A percentile compares a stretch with the other conserved stretches of the same genome.
phyloP scores from a whole-genome alignment of 2,113 vertebrate genomes.

The Crocuta crocuta region DNA sequence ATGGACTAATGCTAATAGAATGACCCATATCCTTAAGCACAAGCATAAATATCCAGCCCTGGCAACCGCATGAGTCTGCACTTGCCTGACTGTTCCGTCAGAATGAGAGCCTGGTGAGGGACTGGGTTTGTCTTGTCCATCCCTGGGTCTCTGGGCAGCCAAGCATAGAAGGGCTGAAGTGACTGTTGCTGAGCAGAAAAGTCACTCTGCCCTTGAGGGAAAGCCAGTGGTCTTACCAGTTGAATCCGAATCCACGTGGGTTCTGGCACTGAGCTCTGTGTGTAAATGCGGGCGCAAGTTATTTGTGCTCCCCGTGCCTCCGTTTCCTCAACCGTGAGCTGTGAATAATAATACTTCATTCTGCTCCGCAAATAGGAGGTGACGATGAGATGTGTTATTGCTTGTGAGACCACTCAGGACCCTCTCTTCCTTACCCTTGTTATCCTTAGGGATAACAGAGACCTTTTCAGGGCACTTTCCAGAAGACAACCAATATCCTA shows the following conservation, averaged over 20 bases:
- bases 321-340: background rate
- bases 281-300: background rate
- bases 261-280: background rate
- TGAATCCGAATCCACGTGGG: background rate
- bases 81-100: background rate
- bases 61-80: background rate
- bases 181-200: background rate
- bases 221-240: background rate
- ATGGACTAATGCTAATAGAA: background rate
- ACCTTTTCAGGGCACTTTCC: background rate
- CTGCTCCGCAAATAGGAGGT: background rate
- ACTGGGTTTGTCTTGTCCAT: background rate
- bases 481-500: background rate
- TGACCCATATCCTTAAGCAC: background rate
- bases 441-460: background rate
- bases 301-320: background rate
- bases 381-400: background rate
- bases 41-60: background rate
- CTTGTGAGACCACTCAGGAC: rapidly evolving
- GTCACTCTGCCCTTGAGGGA: rapidly evolving
- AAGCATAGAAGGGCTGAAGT: background rate
- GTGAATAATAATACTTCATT: background rate
- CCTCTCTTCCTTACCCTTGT: rapidly evolving
- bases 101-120: background rate
- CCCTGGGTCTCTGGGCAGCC: no score